Conservation (phyloP, 2,113 vertebrate genomes). For the Chelonoidis abingdonii region DNA sequence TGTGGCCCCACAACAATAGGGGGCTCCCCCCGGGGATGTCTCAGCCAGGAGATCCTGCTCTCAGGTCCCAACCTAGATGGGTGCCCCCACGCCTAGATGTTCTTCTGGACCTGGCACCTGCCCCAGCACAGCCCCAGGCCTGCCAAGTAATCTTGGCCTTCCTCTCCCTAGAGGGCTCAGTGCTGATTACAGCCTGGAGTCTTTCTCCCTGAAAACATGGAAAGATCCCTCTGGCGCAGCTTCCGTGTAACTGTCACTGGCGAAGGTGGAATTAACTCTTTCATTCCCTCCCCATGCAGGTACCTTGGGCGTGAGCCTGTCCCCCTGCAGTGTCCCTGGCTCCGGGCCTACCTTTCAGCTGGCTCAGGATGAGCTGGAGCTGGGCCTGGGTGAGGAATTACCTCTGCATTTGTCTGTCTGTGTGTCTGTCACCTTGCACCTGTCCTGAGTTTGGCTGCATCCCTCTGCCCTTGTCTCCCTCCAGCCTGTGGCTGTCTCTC, state of each 20-base stretch:
- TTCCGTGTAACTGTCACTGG: rapidly evolving
- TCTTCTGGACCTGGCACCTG: background rate
- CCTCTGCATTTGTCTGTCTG: background rate
- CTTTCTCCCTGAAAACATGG: background rate
- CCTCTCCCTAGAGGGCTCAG: background rate
- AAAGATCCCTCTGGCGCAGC: background rate
- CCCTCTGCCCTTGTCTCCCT: background rate
- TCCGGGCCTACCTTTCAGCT: conserved; percentile 90
- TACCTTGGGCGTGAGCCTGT: conserved; percentile 91
- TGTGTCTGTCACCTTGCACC: background rate
- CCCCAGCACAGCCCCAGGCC: background rate
- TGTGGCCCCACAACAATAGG: background rate
- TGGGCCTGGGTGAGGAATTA: conserved; percentile 89
- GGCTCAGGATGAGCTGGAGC: conserved; percentile 88
- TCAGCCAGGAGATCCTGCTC: background rate
- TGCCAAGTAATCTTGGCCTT: background rate
- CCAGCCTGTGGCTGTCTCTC: background rate
- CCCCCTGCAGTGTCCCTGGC: conserved; percentile 93
- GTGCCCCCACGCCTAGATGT: background rate
- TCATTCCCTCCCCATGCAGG: conserved; percentile 69
- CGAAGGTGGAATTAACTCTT: rapidly evolving
- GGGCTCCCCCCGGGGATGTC: background rate
- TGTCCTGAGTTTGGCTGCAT: background rate
- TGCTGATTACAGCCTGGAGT: background rate
- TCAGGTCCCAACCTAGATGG: background rate